Evolutionary conservation across 2,113 vertebrate species (phyloP), one percentile per base, ranked within the genome.

Genomic region (Elephantulus edwardii): DNA sequence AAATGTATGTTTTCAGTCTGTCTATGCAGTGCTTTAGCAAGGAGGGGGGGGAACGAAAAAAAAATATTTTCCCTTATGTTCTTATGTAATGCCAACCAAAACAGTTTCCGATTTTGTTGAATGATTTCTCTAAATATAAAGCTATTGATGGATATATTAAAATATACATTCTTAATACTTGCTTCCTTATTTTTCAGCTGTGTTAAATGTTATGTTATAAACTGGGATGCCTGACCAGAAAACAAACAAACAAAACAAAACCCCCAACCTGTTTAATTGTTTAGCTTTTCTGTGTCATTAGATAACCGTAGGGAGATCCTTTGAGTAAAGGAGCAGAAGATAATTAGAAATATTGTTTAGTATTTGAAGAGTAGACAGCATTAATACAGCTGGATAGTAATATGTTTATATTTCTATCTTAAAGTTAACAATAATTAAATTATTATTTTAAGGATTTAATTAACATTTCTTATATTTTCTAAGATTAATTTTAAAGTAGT

Each of bases 61-160:
- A 91, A 96, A 92, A 93, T 83, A 78, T 94, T 92, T 95, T 93
- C 44, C 50, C 83, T 93, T 95, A 90, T 92, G 88, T 80, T 96
- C 75, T 96, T 96, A 95, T 94, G 95, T 96, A 96, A 96, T 93
- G 44, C 87, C 94, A 94, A 92, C 80, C 62, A 92, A 89, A 94
- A 95, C 74, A 93, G 48, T 71, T 60, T 89, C 24, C 54, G 38
- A 85, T 95, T 91, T 48, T 95, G 60, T 91, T 91, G 78, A 95
- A 71, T 91, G 76, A 89, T 40, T 93, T 70, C 64, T 93, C 30
- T 83, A 86, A 95, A 90, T 94, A 80, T 68, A 89, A 88, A 92
- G 74, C 54, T 54, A 83, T 85, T 91, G 42, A 64, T 66, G 64
- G 4, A 52, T 81, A 90, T 70, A 70, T 74, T 95, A 83, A 91